These are phyloP conservation scores for Eriocheir sinensis DNA, from an alignment of 1,140 invertebrate genomes.

Conservation along the genomic window DNA sequence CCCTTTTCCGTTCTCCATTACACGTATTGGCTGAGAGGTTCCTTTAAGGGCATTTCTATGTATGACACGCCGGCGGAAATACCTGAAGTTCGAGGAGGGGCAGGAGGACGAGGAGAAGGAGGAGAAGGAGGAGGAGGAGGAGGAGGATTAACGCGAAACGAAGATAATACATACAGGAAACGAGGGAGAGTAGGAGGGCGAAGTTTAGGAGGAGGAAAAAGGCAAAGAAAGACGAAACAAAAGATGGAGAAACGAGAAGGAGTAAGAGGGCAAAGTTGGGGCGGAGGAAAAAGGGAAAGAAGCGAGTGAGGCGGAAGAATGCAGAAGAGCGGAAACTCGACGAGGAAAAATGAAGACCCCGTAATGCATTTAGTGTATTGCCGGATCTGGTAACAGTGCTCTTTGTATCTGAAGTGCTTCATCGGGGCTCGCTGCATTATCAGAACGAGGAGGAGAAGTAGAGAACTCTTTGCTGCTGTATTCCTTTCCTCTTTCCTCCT, in stretches of 20 bases:
- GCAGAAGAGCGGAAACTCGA: background rate
- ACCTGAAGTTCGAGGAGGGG: background rate
- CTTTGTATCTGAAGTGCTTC: conserved; percentile 55
- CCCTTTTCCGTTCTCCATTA: background rate
- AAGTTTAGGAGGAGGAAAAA: background rate
- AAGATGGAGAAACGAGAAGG: background rate
- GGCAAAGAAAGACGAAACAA: background rate
- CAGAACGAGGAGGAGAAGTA: no score
- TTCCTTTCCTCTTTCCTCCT: background rate
- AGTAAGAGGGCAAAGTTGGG: background rate
- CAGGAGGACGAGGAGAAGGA: background rate
- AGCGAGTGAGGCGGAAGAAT: background rate
- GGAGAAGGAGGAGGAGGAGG: background rate
- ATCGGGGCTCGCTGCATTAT: background rate
- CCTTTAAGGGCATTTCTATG: conserved; percentile 2
- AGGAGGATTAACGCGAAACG: no score
- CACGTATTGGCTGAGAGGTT: background rate
- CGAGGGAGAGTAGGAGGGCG: no score
- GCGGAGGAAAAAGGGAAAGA: background rate
- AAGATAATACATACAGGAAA: no score
- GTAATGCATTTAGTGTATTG: conserved; percentile 27
- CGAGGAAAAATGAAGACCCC: background rate
- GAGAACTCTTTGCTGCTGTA: no score
- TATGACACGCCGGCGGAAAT: background rate
- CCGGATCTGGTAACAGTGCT: conserved; percentile 16